Evolutionary conservation across 2,888 invertebrate genomes (phyloP).

Genomic region (Drosophila yooni): DNA sequence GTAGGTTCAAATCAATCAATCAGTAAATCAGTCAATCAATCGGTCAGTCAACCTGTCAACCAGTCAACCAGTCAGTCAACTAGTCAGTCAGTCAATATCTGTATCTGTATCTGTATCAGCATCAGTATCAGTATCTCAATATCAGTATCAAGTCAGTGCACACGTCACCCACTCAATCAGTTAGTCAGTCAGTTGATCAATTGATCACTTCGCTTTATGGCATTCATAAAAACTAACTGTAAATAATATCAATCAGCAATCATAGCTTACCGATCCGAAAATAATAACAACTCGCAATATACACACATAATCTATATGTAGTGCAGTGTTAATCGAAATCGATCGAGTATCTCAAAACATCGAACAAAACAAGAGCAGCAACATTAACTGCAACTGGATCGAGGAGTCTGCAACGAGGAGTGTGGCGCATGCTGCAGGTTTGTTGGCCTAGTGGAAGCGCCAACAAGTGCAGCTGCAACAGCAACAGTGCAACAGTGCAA

Average conservation of each 20-base stretch:
- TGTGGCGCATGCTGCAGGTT: constrained; percentile 67
- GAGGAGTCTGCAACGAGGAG: constrained; percentile 12
- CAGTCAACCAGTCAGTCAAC: constrained; percentile 43
- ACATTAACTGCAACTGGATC: constrained; percentile 42
- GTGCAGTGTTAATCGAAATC: constrained; percentile 49
- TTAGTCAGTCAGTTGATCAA: constrained; percentile 37
- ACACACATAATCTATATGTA: constrained; percentile 37
- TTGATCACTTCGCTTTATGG: constrained; percentile 33
- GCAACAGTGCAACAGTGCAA: neutral
- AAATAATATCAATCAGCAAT: constrained; percentile 42
- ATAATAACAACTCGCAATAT: constrained; percentile 24
- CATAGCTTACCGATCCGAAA: constrained; percentile 19
- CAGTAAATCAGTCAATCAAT: constrained; percentile 51
- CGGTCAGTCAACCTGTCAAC: constrained; percentile 46
- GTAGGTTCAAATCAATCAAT: constrained; percentile 74
- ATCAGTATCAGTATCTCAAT: constrained; percentile 16
- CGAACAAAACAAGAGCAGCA: constrained; percentile 32
- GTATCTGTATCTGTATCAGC: constrained; percentile 33
- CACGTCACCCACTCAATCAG: constrained; percentile 50
- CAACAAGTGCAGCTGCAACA: constrained; percentile 31
- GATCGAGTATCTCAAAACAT: constrained; percentile 25
- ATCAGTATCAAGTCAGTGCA: constrained; percentile 54
- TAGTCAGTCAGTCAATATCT: constrained; percentile 28
- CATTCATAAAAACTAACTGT: constrained; percentile 47
- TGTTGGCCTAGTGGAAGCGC: constrained; percentile 50